Percentiles rank a stretch among this genome's conserved stretches.
Evolutionary conservation across 2,113 vertebrate species (phyloP).

Genomic region (Clarias batrachus): DNA sequence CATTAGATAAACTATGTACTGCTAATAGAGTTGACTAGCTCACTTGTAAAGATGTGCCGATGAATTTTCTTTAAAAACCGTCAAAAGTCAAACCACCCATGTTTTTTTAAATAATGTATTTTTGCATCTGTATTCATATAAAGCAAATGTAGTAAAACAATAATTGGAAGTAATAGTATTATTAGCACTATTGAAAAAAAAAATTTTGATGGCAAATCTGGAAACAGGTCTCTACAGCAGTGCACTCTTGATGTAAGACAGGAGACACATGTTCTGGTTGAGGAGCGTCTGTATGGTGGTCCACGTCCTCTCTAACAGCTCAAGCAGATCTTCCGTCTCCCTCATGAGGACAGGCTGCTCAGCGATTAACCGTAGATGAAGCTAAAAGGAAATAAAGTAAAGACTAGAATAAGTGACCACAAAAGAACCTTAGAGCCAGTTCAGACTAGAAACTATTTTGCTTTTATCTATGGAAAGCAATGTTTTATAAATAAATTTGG

Average conservation of each 20-base stretch:
- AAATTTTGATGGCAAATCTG: background rate
- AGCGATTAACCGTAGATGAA: slow-evolving; percentile 81
- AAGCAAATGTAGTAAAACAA: background rate
- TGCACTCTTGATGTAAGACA: slow-evolving; percentile 90
- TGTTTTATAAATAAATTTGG: background rate
- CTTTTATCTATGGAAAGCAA: background rate
- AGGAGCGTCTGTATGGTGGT: slow-evolving; percentile 78
- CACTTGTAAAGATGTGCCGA: background rate
- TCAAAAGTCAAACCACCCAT: background rate
- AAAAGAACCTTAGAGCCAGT: background rate
- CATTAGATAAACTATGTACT: background rate
- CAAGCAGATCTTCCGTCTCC: slow-evolving; percentile 73
- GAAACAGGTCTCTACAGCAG: slow-evolving; percentile 72
- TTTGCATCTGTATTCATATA: background rate
- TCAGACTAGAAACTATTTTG: background rate
- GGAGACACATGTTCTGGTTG: slow-evolving; percentile 87
- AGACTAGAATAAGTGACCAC: background rate
- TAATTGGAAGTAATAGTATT: background rate
- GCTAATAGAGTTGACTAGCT: background rate
- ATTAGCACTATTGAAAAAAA: background rate
- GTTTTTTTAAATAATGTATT: background rate
- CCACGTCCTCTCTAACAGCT: slow-evolving; percentile 81
- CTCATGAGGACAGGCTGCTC: slow-evolving; percentile 77
- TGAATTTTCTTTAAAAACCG: background rate
- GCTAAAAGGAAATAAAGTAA: slow-evolving; percentile 64